phyloP scores from a whole-genome alignment of 2,888 invertebrate species.

The Salticus scenicus region DNA sequence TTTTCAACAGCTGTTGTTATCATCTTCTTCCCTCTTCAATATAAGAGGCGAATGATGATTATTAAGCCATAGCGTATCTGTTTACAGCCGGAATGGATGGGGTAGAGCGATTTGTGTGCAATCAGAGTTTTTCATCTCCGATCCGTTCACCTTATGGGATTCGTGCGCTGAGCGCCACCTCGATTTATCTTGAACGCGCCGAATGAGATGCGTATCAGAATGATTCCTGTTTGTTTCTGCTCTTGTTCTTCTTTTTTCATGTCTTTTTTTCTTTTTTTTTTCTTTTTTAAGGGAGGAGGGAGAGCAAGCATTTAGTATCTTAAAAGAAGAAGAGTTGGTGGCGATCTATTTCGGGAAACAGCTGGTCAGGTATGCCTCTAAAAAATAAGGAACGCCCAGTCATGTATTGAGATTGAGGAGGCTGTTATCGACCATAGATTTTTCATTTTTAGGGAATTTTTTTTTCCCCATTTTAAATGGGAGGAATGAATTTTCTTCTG shows the following conservation, averaged over 20 bases:
- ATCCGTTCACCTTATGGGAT: slow-evolving; percentile 17
- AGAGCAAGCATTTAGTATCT: background rate
- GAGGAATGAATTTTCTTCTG: background rate
- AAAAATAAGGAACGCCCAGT: background rate
- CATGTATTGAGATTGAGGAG: slow-evolving; percentile 3
- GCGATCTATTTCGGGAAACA: slow-evolving; percentile 13
- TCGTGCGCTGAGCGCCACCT: slow-evolving; percentile 5
- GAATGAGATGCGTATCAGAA: slow-evolving; percentile 12
- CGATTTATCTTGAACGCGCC: background rate
- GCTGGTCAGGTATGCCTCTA: background rate
- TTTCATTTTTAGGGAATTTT: background rate
- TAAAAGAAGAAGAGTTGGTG: background rate
- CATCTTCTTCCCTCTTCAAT: background rate
- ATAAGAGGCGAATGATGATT: slow-evolving; percentile 11
- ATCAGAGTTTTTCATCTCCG: background rate
- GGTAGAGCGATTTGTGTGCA: slow-evolving; percentile 1
- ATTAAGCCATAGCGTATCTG: slow-evolving; percentile 15
- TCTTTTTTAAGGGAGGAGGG: background rate
- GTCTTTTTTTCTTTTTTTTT: background rate
- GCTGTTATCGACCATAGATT: background rate
- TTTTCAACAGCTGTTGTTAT: slow-evolving; percentile 4
- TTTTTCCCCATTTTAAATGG: background rate
- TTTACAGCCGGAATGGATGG: slow-evolving; percentile 15
- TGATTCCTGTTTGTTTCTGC: background rate
- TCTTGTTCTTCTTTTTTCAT: background rate